phyloP scores from a whole-genome alignment of 2,888 invertebrate species.

The Tholera decimalis region DNA sequence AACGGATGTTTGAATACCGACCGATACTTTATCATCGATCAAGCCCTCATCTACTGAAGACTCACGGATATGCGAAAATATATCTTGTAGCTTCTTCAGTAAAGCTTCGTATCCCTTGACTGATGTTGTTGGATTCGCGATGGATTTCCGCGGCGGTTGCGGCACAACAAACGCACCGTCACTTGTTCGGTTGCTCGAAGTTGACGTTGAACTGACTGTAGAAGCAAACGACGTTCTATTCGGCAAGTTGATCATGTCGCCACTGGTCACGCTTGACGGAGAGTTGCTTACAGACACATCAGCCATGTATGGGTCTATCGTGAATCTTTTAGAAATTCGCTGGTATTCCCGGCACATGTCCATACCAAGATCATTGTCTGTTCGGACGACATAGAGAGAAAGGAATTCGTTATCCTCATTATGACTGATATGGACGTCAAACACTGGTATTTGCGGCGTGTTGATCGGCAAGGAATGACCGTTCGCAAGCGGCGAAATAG shows the following conservation, averaged over 20 bases:
- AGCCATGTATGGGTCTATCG: conserved; percentile 86
- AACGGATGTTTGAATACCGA: conserved; percentile 83
- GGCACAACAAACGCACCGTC: conserved; percentile 89
- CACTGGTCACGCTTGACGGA: conserved; percentile 88
- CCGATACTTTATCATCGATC: conserved; percentile 84
- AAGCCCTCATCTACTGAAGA: conserved; percentile 76
- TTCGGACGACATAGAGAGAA: conserved; percentile 85
- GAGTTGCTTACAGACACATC: conserved; percentile 87
- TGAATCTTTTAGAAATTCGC: conserved; percentile 86
- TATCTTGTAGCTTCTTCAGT: conserved; percentile 85
- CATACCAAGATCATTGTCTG: conserved; percentile 86
- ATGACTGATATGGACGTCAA: conserved; percentile 85
- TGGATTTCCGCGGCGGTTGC: conserved; percentile 86
- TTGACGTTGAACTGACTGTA: conserved; percentile 84
- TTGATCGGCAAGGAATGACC: conserved; percentile 84
- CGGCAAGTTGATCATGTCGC: conserved; percentile 84
- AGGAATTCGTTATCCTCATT: conserved; percentile 88
- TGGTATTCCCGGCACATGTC: conserved; percentile 89
- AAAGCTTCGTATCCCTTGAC: conserved; percentile 87
- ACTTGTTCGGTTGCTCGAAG: conserved; percentile 85
- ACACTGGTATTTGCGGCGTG: conserved; percentile 85
- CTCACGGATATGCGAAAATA: conserved; percentile 85
- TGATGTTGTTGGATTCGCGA: conserved; percentile 81
- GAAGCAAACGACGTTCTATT: conserved; percentile 87
- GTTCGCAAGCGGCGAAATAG: conserved; percentile 87